Evolutionary conservation across 2,113 vertebrate genomes (phyloP), one percentile per base, ranked within the genome.

Genomic region (Lycaon pictus): DNA sequence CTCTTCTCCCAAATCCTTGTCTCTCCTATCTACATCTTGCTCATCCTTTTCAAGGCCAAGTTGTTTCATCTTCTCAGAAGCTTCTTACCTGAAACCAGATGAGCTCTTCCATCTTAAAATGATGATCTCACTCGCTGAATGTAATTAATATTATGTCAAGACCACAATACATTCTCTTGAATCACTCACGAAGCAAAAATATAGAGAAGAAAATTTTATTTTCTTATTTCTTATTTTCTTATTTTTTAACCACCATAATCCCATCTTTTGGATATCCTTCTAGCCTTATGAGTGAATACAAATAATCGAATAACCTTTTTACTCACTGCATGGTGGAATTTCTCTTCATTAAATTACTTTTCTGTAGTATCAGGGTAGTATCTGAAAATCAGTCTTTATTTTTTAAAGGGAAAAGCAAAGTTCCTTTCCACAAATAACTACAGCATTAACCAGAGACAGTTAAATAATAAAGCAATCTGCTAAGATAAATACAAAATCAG

Each of bases 131-230:
- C 20, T 72, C 22, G 69, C 79, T 76, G 37, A 88, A 43, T 53
- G 7, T 35, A 90, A 65, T 90, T 90, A 86, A n/a, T n/a, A 87
- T 17, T 88, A 51, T 56, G 48, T 56, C 27, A 82, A 83, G 55
- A 82, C 22, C 20, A 82, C 65, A 56, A 92, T 63, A 74, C 25
- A 43, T 53, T 87, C 27, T 72, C 63, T 5, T 90, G 29, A 51
- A 76, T 67, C n/a, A 95, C 20, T 74, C 56, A 89, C 83, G 2
- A 56, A 48, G n/a, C 55, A 79, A 80, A 96, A 80, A 72, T 51
- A 87, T 16, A 92, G 10, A 62, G 32, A 53, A 76, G 35, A 93
- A 93, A 93, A 93, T 51, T n/a, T n/a, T n/a, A n/a, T n/a, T n/a
- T n/a, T n/a, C n/a, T n/a, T n/a, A n/a, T n/a, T n/a, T n/a, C n/a